A percentile compares a stretch with the other conserved stretches of the same genome.
These are phyloP conservation scores for Callionymus lyra DNA, from an alignment of 2,113 vertebrate species.

Conservation along the genomic window DNA sequence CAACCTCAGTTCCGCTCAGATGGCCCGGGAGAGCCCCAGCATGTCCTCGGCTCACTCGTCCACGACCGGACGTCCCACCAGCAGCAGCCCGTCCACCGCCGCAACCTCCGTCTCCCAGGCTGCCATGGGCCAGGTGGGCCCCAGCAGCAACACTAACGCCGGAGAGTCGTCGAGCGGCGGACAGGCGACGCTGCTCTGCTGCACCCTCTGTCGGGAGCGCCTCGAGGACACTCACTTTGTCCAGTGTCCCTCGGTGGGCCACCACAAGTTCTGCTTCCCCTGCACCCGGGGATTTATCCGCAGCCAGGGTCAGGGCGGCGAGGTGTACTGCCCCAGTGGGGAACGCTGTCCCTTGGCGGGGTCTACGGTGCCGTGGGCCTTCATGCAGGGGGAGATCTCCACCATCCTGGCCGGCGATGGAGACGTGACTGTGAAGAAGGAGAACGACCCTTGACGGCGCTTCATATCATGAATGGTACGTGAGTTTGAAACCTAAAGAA, in stretches of 20 bases:
- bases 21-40: slow-evolving; percentile 69
- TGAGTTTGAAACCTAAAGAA: not conserved
- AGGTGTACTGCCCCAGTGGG: slow-evolving; percentile 86
- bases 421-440: slow-evolving; percentile 83
- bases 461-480: slow-evolving; percentile 42
- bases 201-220: slow-evolving; percentile 79
- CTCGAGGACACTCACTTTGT: slow-evolving; percentile 81
- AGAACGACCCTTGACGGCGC: slow-evolving; percentile 61
- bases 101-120: slow-evolving; percentile 60
- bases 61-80: slow-evolving; percentile 53
- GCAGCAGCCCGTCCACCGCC: slow-evolving; percentile 70
- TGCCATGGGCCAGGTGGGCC: slow-evolving; percentile 47
- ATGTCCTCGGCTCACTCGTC: slow-evolving; percentile 59
- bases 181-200: slow-evolving; percentile 72
- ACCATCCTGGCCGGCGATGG: slow-evolving; percentile 77
- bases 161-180: slow-evolving; percentile 45
- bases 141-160: slow-evolving; percentile 25
- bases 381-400: slow-evolving; percentile 88
- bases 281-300: slow-evolving; percentile 83
- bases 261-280: slow-evolving; percentile 88
- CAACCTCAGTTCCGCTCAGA: slow-evolving; percentile 69
- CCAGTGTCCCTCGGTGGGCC: slow-evolving; percentile 80
- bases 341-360: slow-evolving; percentile 82
- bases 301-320: slow-evolving; percentile 73
- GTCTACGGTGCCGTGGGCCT: slow-evolving; percentile 83